Base-by-base conservation (phyloP, 2,797 vertebrate genomes). In the Okamejei kenojei region DNA sequence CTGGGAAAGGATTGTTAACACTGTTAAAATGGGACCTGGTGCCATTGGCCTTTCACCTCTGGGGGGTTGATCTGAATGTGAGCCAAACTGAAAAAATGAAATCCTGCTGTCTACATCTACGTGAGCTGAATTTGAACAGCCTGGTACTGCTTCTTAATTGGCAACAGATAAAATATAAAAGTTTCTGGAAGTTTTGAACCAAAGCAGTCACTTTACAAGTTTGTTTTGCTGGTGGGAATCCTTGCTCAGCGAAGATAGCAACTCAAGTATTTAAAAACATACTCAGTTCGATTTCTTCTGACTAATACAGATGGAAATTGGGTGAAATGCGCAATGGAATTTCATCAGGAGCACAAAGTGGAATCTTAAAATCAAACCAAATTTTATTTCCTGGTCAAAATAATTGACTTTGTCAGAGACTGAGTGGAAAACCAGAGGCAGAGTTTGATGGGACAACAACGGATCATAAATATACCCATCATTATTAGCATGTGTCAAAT, bases 121-220 rank as follows among this genome's bases (percentile, higher is more conserved):
- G 84, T 68, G 84, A 88, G 17, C 61, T 35, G 84, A 88, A 88
- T 88, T 88, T 88, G 84, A 88, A n/a, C 81, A 82, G 54, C 4
- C 8, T 82, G 45, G 9, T 21, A 26, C 54, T 5, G 10, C 2
- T 82, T 82, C 81, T 26, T 82, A 82, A 82, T 82, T 82, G 54
- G 81, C 10, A 54, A 61, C 45, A 82, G 81, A 29, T 88, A 3
- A 84, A 65, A 58, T 19, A 54, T 86, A 29, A 4, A 65, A n/a
- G n/a, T 65, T 88, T 65, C 13, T 38, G 11, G 9, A 32, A n/a
- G n/a, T 32, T 88, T 63, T 15, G 11, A 88, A 32, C 84, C 65
- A 17, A 88, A 32, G 9, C 8, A 10, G 45, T 58, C 21, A 82
- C 45, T 82, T 82, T 26, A 32, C 21, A 58, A 82, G 45, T 82